Conservation (phyloP, 2,797 vertebrate species). For the Lateolabrax maculatus region DNA sequence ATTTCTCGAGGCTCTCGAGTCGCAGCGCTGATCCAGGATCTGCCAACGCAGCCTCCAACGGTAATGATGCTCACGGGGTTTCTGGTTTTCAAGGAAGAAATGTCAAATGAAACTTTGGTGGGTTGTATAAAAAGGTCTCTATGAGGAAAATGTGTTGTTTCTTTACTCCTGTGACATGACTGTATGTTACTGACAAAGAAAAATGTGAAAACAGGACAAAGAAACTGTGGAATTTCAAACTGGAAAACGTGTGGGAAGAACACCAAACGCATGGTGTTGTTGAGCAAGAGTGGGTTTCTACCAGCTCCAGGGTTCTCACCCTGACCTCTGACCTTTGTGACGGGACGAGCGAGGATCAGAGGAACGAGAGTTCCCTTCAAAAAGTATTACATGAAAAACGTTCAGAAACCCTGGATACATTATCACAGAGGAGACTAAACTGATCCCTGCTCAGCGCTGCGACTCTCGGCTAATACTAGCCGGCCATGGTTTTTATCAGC, state of each 20-base stretch:
- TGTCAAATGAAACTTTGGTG: neutral
- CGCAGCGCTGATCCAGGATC: constrained; percentile 69
- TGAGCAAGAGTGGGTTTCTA: constrained; percentile 23
- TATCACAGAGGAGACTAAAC: constrained; percentile 24
- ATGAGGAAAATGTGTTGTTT: constrained; percentile 24
- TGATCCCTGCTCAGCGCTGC: constrained; percentile 66
- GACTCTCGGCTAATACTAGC: constrained; percentile 58
- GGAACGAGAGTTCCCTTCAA: neutral
- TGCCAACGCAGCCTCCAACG: constrained; percentile 28
- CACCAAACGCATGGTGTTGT: constrained; percentile 11
- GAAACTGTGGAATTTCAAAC: constrained; percentile 52
- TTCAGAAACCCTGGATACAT: constrained; percentile 43
- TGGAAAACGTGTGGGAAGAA: constrained; percentile 25
- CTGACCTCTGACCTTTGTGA: constrained; percentile 35
- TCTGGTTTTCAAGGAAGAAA: constrained; percentile 37
- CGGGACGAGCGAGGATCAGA: constrained; percentile 1
- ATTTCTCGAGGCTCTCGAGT: constrained; percentile 65
- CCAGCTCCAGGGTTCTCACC: constrained; percentile 33
- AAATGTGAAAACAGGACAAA: constrained; percentile 54
- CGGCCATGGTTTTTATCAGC: constrained; percentile 79
- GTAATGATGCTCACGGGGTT: constrained; percentile 42
- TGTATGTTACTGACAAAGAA: constrained; percentile 43
- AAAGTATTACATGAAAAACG: constrained; percentile 40
- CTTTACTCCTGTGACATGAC: constrained; percentile 50
- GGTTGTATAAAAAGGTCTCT: neutral